phyloP scores from a whole-genome alignment of 2,888 invertebrate species.

The Eilema depressum region DNA sequence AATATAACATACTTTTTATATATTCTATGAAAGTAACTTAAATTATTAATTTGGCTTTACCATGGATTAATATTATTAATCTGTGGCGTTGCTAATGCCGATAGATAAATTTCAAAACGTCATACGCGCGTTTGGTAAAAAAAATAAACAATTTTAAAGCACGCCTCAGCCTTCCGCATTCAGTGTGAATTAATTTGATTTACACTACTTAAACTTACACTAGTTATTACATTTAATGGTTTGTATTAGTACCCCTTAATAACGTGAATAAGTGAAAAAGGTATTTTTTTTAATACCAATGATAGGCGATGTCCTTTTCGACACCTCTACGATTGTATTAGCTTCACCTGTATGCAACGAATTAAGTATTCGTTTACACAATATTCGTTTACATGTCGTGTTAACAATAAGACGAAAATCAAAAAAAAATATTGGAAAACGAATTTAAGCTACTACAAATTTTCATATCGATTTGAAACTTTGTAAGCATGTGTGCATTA shows the following conservation, averaged over 20 bases:
- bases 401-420: background rate
- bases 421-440: too few species aligned
- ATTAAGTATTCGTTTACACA: background rate
- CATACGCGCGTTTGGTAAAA: background rate
- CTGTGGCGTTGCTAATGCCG: too few species aligned
- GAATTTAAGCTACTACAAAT: background rate
- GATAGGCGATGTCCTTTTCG: background rate
- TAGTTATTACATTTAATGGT: background rate
- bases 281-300: background rate
- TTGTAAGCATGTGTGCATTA: background rate
- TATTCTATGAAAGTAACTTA: background rate
- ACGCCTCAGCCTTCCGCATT: background rate
- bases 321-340: background rate
- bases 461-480: too few species aligned
- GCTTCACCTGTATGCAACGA: background rate
- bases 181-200: background rate
- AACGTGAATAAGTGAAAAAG: background rate
- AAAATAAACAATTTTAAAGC: background rate
- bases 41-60: background rate
- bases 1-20: background rate
- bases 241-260: background rate
- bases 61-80: background rate
- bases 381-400: too few species aligned
- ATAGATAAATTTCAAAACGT: too few species aligned
- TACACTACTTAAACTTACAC: background rate